These are phyloP conservation scores for Cynopterus brachyotis DNA, from an alignment of 2,113 vertebrate genomes.

Conservation along the genomic window DNA sequence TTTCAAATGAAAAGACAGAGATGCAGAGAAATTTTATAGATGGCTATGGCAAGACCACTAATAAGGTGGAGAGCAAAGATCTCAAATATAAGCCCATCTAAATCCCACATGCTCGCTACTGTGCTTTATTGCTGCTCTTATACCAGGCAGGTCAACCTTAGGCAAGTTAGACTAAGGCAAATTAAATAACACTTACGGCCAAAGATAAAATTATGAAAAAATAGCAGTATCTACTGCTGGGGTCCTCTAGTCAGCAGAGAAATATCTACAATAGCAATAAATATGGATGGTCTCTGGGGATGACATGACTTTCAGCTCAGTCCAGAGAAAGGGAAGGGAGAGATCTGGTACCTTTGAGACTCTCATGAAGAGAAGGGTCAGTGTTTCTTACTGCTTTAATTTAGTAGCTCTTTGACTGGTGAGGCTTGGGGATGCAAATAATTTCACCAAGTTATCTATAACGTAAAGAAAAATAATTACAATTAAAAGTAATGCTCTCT, in stretches of 20 bases:
- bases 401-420: not conserved
- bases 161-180: not conserved
- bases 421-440: not conserved
- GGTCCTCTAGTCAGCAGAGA: not conserved
- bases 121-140: not conserved
- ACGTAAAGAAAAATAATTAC: not conserved
- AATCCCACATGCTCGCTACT: not conserved
- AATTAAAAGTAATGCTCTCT: not conserved
- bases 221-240: not conserved
- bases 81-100: not conserved
- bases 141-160: not conserved
- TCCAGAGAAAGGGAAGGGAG: not conserved
- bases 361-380: not conserved
- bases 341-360: not conserved
- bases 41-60: not conserved
- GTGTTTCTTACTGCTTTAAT: not conserved
- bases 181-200: not conserved
- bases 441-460: not conserved
- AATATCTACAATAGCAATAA: not conserved
- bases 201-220: not conserved
- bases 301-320: not conserved
- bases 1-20: not conserved
- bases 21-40: not conserved
- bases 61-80: not conserved
- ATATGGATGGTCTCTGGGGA: not conserved